Base-by-base conservation (phyloP, 1,140 invertebrate genomes). In the Panagrolaimus sp. region DNA sequence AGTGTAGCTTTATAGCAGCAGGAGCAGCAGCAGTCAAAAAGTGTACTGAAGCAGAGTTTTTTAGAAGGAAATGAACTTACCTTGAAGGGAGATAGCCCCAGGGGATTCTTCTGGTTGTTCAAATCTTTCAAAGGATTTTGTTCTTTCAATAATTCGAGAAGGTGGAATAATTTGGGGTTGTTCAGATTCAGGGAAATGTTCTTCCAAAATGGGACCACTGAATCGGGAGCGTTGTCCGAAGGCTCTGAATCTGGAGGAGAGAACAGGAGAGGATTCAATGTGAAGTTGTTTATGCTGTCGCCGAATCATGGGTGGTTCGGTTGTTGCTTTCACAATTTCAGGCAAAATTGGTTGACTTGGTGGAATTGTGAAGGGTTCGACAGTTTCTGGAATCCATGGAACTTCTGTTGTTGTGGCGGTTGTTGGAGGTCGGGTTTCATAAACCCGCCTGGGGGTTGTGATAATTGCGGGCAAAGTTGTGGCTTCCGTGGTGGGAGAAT, bases 11-110 rank as follows among this genome's bases (percentile, higher is more conserved):
- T 72, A 28, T 14, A 75, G 15, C n/a, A 9, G 21, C 26, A 21
- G 21, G 9, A n/a, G 28, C 52, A 55, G 10, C 9, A 55, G 21
- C 47, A 48, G 21, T 24, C n/a, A n/a, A 48, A 48, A 48, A 48
- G 47, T 48, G 15, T 48, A 2, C 67, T 68, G 21, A 67, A 52
- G 9, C 24, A 9, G n/a, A n/a, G n/a, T 63, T 43, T 24, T 24
- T 12, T 72, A 5, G 4, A 26, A 47, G 21, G 9, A 26, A 0
- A 45, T n/a, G 28, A 38, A 70, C 68, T 73, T 10, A 72, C 71
- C 24, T n/a, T 44, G n/a, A 12, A 65, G 7, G 10, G 24, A 58
- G 8, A 17, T 69, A 0, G 66, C 43, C 8, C 73, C 73, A 55
- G 32, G 32, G 32, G 32, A 38, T 38, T 38, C 32, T 38, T 38